Conservation (phyloP, 2,797 vertebrate species). For the Sebastes minor region DNA sequence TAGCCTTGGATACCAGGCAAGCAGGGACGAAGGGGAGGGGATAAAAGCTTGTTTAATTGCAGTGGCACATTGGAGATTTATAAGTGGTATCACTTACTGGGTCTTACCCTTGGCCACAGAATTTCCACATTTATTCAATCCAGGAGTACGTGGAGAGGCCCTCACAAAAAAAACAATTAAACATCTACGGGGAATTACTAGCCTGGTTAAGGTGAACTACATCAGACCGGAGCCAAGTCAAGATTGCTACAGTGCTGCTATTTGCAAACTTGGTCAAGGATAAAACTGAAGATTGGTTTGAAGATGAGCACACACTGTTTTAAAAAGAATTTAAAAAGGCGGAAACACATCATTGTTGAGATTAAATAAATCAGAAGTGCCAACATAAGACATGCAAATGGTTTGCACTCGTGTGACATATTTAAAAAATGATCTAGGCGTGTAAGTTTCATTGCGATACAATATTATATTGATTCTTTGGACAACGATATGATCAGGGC, state of each 20-base stretch:
- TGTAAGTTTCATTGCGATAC: no score
- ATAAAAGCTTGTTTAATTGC: constrained; percentile 82
- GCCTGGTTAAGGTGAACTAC: constrained; percentile 67
- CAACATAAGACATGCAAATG: not conserved
- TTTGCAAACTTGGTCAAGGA: constrained; percentile 24
- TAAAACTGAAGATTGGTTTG: constrained; percentile 1
- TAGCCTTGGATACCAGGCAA: constrained; percentile 77
- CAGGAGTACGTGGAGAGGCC: constrained; percentile 53
- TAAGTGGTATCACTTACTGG: constrained; percentile 79
- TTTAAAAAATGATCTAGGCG: not conserved
- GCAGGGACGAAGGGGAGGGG: constrained; percentile 64
- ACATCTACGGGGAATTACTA: constrained; percentile 60
- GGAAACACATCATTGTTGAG: not conserved
- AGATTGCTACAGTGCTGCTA: constrained; percentile 12
- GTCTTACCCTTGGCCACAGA: constrained; percentile 77
- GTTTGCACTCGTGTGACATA: not conserved
- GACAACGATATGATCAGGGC: no score
- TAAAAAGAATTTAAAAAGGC: not conserved
- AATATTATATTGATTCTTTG: no score
- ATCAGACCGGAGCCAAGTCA: constrained; percentile 41
- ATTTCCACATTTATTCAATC: constrained; percentile 75
- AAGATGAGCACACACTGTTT: not conserved
- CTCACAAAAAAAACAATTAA: constrained; percentile 60
- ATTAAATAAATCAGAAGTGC: not conserved
- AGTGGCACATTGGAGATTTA: constrained; percentile 83